Percentiles rank a stretch among this genome's conserved stretches.
phyloP scores from a whole-genome alignment of 1,140 invertebrate species.

The Contarinia nasturtii region DNA sequence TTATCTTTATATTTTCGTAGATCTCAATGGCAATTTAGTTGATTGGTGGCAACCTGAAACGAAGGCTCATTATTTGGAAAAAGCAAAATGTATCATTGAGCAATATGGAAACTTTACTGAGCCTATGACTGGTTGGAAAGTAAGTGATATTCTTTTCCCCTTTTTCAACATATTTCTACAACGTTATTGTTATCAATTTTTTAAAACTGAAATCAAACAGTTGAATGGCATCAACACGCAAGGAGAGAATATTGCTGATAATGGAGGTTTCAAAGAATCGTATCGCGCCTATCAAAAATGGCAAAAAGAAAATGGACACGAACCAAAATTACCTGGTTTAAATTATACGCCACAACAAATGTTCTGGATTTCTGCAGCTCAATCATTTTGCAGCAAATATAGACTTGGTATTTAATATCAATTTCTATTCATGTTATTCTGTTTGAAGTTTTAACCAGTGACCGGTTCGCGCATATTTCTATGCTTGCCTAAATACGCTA shows the following conservation, averaged over 20 bases:
- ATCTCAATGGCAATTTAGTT: conserved; percentile 67
- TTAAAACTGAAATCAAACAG: conserved; percentile 26
- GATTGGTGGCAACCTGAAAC: conserved; percentile 70
- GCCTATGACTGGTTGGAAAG: conserved; percentile 44
- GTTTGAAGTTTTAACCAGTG: no score
- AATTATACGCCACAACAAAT: conserved; percentile 50
- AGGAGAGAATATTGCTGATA: conserved; percentile 85
- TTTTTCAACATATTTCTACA: neutral
- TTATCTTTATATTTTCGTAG: conserved; percentile 73
- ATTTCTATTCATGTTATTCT: no score
- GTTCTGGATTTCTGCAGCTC: conserved; percentile 45
- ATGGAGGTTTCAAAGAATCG: conserved; percentile 72
- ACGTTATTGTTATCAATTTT: conserved; percentile 8
- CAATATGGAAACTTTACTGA: conserved; percentile 74
- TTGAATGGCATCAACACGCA: conserved; percentile 74
- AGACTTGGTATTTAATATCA: conserved; percentile 6
- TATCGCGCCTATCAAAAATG: conserved; percentile 63
- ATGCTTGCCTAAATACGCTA: no score
- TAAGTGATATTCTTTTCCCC: conserved; percentile 14
- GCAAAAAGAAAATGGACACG: conserved; percentile 38
- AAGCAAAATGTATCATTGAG: conserved; percentile 68
- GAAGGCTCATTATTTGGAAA: conserved; percentile 51
- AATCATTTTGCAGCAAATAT: conserved; percentile 36
- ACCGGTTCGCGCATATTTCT: no score
- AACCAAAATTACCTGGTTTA: conserved; percentile 43